Base-by-base conservation (phyloP, 2,113 vertebrate genomes). In the Pithys albifrons region DNA sequence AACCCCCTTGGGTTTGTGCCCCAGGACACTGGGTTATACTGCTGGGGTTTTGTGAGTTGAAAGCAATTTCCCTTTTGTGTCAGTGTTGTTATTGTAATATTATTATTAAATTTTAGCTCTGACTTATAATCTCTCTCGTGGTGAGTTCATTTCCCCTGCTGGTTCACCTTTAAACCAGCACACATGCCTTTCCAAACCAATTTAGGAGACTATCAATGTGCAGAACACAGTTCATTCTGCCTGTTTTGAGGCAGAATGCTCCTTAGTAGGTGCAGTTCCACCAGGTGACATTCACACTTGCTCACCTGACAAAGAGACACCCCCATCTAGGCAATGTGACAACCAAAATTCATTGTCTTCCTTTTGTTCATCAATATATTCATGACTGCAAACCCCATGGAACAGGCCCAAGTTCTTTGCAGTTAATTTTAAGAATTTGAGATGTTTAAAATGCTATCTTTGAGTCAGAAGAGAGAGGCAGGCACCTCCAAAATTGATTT, bases 381-480 rank as follows among this genome's bases (percentile, higher is more conserved):
- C 12, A 35, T 20, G 43, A 41, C n/a, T 79, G 11, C 6, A 80
- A 87, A 87, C 8, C 17, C 18, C 27, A 16, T 48, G 19, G 10
- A 61, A 52, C 6, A 65, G 9, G 12, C 5, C 12, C 5, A 79
- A 24, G 74, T 46, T 8, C 10, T 64, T 62, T 43, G 6, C 4
- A 17, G 11, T 25, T 55, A 58, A 67, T 71, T 75, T 88, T 58
- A 67, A 74, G 22, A 31, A 49, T 28, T 10, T 91, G 14, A 67
- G 15, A 19, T 55, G 2, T 45, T 28, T 18, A 55, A 67, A 74
- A 37, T 0, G 0, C 7, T 52, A 10, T 8, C 15, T 77, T 73
- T 58, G 33, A 29, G 10, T 52, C 37, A 66, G 35, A 66, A 81
- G 24, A 61, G 25, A 51, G 22, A 62, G 14, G 14, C 19, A 66